These are phyloP conservation scores for Rhinolophus sinicus DNA, from an alignment of 2,113 vertebrate species.

Conservation along the genomic window DNA sequence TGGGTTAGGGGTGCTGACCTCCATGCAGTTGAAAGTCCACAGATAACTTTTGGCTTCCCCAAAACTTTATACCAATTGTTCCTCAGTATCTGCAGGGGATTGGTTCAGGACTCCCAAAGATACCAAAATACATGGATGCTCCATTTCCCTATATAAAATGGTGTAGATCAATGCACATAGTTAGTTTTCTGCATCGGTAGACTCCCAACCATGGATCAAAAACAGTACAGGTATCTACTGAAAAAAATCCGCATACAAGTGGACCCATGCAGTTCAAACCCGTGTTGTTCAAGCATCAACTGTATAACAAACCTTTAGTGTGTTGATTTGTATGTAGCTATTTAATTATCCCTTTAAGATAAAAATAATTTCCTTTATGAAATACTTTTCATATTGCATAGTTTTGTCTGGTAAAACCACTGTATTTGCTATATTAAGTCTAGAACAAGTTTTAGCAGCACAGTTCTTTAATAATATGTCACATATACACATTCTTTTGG, in stretches of 20 bases:
- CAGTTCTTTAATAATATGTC: neutral
- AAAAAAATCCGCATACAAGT: neutral
- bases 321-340: neutral
- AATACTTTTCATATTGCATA: neutral
- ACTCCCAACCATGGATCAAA: neutral
- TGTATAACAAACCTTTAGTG: neutral
- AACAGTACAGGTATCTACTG: neutral
- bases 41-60: neutral
- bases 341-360: neutral
- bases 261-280: neutral
- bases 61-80: neutral
- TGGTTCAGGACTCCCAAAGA: neutral
- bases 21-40: neutral
- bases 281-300: neutral
- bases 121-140: neutral
- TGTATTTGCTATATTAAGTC: neutral
- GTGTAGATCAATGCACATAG: neutral
- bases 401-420: neutral
- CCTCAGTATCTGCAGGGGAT: neutral
- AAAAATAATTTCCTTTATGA: conserved; percentile 44
- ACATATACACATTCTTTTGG: conserved; percentile 28
- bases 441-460: neutral
- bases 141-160: too few relatives aligned
- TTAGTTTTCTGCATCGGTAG: neutral
- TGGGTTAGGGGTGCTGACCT: neutral